These are phyloP conservation scores for Lepidurus apus DNA, from an alignment of 1,140 invertebrate genomes.

Conservation along the genomic window DNA sequence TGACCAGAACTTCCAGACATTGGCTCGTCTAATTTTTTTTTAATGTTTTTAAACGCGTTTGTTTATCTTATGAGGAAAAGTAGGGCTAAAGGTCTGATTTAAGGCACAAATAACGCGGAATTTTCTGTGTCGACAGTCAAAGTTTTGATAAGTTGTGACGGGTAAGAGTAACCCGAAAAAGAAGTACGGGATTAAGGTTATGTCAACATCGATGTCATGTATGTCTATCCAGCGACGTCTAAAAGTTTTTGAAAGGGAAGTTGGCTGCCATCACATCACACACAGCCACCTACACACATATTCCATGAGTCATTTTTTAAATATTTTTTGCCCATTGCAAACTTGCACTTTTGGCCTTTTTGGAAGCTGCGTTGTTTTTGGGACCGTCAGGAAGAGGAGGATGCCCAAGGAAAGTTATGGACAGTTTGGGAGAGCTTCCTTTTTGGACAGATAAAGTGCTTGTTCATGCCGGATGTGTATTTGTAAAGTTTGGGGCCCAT, in stretches of 20 bases:
- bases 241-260: slow-evolving; percentile 11
- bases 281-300: neutral
- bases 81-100: too few relatives aligned
- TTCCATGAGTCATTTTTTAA: neutral
- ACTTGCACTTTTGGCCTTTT: slow-evolving; percentile 4
- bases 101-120: too few relatives aligned
- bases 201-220: slow-evolving; percentile 9
- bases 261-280: neutral
- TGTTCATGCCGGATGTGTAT: neutral
- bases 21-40: neutral
- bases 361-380: neutral
- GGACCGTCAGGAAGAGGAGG: neutral
- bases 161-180: neutral
- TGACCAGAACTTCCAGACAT: neutral
- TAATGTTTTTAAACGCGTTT: neutral
- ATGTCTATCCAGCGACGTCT: neutral
- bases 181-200: neutral
- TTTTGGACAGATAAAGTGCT: neutral
- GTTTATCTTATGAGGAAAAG: too few relatives aligned
- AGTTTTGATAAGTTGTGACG: neutral
- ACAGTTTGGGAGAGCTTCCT: neutral
- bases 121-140: neutral
- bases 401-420: neutral
- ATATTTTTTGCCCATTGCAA: neutral
- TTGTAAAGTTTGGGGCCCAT: neutral